Evolutionary conservation across 1,140 invertebrate species (phyloP), one percentile per base, ranked within the genome.

Genomic region (Drosophila mauritiana): DNA sequence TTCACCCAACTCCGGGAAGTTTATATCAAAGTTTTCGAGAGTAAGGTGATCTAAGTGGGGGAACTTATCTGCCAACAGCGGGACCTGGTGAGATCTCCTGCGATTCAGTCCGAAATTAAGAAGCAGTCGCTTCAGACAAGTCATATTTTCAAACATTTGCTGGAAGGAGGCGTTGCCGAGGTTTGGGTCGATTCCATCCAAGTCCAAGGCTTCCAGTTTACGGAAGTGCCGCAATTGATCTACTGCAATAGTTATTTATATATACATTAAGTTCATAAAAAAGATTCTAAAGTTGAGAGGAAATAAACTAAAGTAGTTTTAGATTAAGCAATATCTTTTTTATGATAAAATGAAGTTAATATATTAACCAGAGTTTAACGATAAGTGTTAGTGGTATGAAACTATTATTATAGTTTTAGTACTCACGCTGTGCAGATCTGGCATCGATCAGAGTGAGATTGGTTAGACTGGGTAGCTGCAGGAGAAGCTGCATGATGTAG

Each of bases 391-490:
- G 27, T 31, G 27, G 8, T 31, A 31, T 31, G 31, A 31, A 31
- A 31, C 6, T 1, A 31, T 8, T 31, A 31, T 8, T 31, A 8
- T 31, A 8, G 27, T 31, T 31, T 31, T 31, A 8, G 8, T 57
- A 58, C 42, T 3, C 36, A 73, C 82, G 34, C 8, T 79, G 78
- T 12, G 45, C 31, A 8, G 75, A 67, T 27, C 52, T 88, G 17
- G 82, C 64, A 76, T 86, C 83, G 40, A 69, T 88, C 11, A 86
- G 27, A 1, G 84, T 86, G 1, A 86, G 46, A 51, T 81, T 63
- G 17, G 43, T 64, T 0, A 86, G 48, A 42, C 61, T 53, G 10
- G 61, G 63, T 5, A 52, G 55, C 42, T 79, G 17, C 15, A 52
- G 36, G 7, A 88, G 20, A 4, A 56, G n/a, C 4, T 65, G n/a